Base-by-base conservation (phyloP, 2,113 vertebrate species). In the Lasiurus cinereus region DNA sequence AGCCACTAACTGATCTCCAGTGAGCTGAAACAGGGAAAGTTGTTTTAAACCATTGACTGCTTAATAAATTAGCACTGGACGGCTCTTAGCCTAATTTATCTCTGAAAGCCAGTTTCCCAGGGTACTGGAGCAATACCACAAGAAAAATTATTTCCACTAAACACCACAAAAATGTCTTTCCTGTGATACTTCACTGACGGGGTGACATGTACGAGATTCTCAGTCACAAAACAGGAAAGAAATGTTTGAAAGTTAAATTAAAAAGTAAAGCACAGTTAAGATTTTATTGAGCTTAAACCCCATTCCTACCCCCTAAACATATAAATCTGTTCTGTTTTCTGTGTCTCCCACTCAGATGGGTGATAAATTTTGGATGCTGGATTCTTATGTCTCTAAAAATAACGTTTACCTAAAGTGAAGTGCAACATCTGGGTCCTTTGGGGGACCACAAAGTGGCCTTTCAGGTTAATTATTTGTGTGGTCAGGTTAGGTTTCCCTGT, bases 171-270 rank as follows among this genome's bases (percentile, higher is more conserved):
- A 97, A 96, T 96, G 97, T 97, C 96, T 97, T 97, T 97, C 96
- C 97, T 97, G 97, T 97, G 97, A 97, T 96, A 97, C 97, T 97
- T 97, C 97, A 97, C 90, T 69, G 56, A 94, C 94, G 97, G 97
- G 94, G 93, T 97, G 97, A 97, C 97, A 97, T 88, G 93, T 94
- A 92, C 56, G 31, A 96, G 96, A 96, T 84, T 96, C 94, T 97
- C 74, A 94, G 96, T 96, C 97, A 96, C 94, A 97, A 96, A 95
- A 96, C 96, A 97, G 97, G 97, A 97, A 97, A 97, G 96, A 95
- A 94, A 94, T 96, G 97, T 97, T 97, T 97, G 94, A 97, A 97
- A 96, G 96, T 97, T 96, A 97, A 97, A 97, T 97, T 97, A 97
- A 97, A 96, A 97, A 97, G 97, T 96, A 97, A 97, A 97, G 97